Percentiles rank a stretch among this genome's conserved stretches.
Evolutionary conservation across 2,888 invertebrate genomes (phyloP).

Genomic region (Diplolepis rosae): DNA sequence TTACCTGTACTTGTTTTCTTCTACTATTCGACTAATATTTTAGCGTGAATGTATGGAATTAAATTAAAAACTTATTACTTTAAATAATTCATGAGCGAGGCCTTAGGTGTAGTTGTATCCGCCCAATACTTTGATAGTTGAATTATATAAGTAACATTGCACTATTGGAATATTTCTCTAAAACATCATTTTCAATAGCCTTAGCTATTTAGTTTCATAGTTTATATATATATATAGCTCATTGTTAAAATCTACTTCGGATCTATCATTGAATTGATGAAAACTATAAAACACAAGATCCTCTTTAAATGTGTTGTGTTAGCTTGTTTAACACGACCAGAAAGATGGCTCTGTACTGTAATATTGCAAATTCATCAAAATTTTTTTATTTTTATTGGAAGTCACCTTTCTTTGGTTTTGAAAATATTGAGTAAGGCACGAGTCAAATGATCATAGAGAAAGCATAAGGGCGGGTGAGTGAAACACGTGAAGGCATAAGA

Average conservation of each 20-base stretch:
- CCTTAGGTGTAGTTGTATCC: slow-evolving; percentile 74
- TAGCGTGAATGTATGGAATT: slow-evolving; percentile 68
- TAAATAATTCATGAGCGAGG: slow-evolving; percentile 69
- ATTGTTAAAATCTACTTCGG: slow-evolving; percentile 54
- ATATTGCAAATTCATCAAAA: background rate
- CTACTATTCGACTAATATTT: slow-evolving; percentile 59
- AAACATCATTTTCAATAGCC: slow-evolving; percentile 57
- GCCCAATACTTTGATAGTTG: slow-evolving; percentile 66
- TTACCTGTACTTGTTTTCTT: slow-evolving; percentile 52
- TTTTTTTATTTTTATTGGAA: background rate
- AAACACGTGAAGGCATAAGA: too few relatives aligned
- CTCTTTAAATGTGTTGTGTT: slow-evolving; percentile 42
- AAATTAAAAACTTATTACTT: slow-evolving; percentile 53
- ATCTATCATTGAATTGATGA: slow-evolving; percentile 52
- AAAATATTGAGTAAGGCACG: slow-evolving; percentile 44
- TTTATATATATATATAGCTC: slow-evolving; percentile 54
- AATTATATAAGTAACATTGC: slow-evolving; percentile 42
- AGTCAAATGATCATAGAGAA: too few relatives aligned
- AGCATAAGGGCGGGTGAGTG: too few relatives aligned
- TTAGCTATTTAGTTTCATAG: slow-evolving; percentile 66
- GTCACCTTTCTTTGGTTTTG: slow-evolving; percentile 34
- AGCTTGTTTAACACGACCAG: slow-evolving; percentile 25
- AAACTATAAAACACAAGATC: slow-evolving; percentile 50
- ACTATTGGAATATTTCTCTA: slow-evolving; percentile 57
- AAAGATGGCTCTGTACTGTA: background rate